These are phyloP conservation scores for Dendrocincla tyrannina DNA, from an alignment of 2,797 vertebrate species.

Conservation along the genomic window DNA sequence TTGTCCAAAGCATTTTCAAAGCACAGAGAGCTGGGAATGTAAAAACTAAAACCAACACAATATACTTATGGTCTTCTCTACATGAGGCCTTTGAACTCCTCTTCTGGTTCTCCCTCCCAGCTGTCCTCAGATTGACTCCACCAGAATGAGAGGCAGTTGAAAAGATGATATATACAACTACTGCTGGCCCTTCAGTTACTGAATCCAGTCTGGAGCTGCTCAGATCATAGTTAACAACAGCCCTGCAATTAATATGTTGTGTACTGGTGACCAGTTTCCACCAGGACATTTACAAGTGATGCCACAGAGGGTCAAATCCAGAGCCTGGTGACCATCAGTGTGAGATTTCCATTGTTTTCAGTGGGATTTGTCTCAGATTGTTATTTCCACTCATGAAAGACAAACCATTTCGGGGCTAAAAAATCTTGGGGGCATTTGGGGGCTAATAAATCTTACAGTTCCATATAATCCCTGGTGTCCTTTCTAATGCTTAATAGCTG, in stretches of 20 bases:
- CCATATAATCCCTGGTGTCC: not conserved
- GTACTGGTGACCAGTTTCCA: not conserved
- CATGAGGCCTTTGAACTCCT: not conserved
- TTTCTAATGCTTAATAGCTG: not conserved
- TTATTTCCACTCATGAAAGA: slow-evolving; percentile 1
- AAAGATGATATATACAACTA: not conserved
- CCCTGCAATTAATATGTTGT: not conserved
- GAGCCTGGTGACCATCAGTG: not conserved
- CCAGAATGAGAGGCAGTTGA: not conserved
- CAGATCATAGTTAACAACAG: not conserved
- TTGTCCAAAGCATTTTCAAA: not conserved
- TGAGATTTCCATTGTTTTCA: not conserved
- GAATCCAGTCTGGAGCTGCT: not conserved
- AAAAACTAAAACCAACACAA: not conserved
- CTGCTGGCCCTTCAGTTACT: not conserved
- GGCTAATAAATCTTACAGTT: not conserved
- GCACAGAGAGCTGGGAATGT: not conserved
- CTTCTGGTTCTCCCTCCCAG: not conserved
- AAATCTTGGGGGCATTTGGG: not conserved
- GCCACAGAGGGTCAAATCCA: not conserved
- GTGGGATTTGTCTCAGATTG: not conserved
- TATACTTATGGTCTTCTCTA: not conserved
- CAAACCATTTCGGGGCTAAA: not conserved
- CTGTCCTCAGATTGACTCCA: not conserved
- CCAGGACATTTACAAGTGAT: not conserved